Evolutionary conservation across 2,797 vertebrate genomes (phyloP), one percentile per base, ranked within the genome.

Genomic region (Poeciliopsis infans): DNA sequence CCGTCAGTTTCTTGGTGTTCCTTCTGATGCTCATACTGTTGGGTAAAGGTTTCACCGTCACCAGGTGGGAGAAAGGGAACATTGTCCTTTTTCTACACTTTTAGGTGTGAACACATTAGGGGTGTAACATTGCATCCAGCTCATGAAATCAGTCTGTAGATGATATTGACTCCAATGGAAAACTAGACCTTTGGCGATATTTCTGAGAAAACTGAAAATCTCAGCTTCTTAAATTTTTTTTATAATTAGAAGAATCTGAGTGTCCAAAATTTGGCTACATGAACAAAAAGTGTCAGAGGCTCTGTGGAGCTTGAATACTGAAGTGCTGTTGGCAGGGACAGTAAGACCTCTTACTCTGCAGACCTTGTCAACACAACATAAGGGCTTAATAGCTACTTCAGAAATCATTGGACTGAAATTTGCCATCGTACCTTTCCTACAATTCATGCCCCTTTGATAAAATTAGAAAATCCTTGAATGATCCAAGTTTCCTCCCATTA

Each of bases 1-100:
- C 97, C 36, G 94, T 97, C 93, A 98, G 97, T 91, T 98, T 97
- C 94, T 93, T 98, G 93, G 94, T 97, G 91, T 98, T 98, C 93
- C 95, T 98, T 66, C 95, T 98, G 86, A 96, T 97, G 96, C 95
- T 98, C 83, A 97, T 98, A 82, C 93, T 98, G 76, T 91, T 98
- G 93, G 97, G 97, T 72, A 98, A 98, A 95, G 97, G 97, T 86
- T 98, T 98, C 94, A 98, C 97, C 13, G 97, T 98, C 92, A 98
- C 97, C 91, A 97, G 97, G 93, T 95, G 80, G 78, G 90, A 57
- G 73, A 51, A 33, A 55, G 79, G n/a, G 75, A 70, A 77, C 43
- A 53, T 76, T 77, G 73, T 43, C 74, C 15, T 59, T 72, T 13
- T 81, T 74, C 11, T 59, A 18, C 74, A 36, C 33, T 39, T 45